These are phyloP conservation scores for Tetramorium parvispinum DNA, from an alignment of 1,140 invertebrate species.

Conservation along the genomic window DNA sequence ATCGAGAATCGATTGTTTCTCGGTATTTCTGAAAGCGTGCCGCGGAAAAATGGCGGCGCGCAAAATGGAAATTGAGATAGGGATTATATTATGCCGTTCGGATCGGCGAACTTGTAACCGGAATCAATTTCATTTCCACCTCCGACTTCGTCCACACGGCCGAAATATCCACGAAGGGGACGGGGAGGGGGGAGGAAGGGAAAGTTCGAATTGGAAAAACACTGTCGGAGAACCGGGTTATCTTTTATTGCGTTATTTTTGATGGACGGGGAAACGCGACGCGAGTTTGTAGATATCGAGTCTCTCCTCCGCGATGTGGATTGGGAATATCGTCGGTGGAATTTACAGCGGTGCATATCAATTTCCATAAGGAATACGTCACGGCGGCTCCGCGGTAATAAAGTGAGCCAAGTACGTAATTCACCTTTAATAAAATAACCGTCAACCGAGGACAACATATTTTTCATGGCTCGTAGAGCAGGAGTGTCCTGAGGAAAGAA, in stretches of 20 bases:
- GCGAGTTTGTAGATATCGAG: constrained; percentile 35
- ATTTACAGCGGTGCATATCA: constrained; percentile 54
- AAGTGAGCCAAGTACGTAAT: constrained; percentile 54
- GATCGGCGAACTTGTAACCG: constrained; percentile 14
- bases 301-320: background rate
- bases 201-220: constrained; percentile 49
- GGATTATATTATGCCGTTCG: constrained; percentile 45
- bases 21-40: constrained; percentile 23
- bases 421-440: constrained; percentile 55
- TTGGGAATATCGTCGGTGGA: constrained; percentile 39
- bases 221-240: constrained; percentile 39
- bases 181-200: background rate
- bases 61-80: constrained; percentile 36
- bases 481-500: background rate
- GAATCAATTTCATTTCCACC: constrained; percentile 37
- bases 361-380: constrained; percentile 52
- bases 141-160: background rate
- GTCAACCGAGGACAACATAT: constrained; percentile 52
- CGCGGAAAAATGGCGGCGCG: background rate
- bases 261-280: constrained; percentile 24
- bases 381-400: constrained; percentile 42
- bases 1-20: constrained; percentile 17
- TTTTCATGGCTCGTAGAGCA: constrained; percentile 24
- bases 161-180: background rate
- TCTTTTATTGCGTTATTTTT: constrained; percentile 57